These are phyloP conservation scores for Meloidogyne floridensis DNA, from an alignment of 1,140 invertebrate genomes.

Conservation along the genomic window DNA sequence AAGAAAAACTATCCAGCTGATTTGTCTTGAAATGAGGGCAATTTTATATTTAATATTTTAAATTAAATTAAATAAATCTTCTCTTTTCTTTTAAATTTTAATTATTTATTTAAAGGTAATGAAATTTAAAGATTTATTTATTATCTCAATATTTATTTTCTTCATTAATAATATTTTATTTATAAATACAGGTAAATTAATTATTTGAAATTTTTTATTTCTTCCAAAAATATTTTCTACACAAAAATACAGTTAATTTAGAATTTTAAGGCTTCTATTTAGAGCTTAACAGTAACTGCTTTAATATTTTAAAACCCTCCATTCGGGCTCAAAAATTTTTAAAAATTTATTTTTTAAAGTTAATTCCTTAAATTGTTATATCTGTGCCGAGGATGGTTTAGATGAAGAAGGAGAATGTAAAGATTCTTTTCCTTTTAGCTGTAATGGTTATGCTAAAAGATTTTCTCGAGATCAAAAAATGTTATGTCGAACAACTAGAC, in stretches of 20 bases:
- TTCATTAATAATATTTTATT: background rate
- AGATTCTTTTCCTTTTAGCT: conserved; percentile 54
- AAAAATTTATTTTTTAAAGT: background rate
- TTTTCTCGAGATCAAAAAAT: conserved; percentile 45
- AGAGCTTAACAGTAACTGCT: too few relatives aligned
- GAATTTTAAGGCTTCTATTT: too few relatives aligned
- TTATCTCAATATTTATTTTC: background rate
- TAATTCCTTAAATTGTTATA: conserved; percentile 45
- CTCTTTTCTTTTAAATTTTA: background rate
- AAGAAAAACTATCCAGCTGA: background rate
- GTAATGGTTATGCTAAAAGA: conserved; percentile 45
- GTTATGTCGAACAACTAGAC: conserved; percentile 51
- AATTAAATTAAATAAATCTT: too few relatives aligned
- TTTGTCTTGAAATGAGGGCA: too few relatives aligned
- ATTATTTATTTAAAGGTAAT: background rate
- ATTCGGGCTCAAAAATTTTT: too few relatives aligned
- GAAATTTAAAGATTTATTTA: background rate
- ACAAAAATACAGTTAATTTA: too few relatives aligned
- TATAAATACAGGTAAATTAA: background rate
- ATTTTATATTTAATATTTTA: too few relatives aligned
- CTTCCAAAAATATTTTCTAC: too few relatives aligned
- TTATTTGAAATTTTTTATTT: too few relatives aligned
- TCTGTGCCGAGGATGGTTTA: conserved; percentile 49
- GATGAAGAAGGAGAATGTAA: conserved; percentile 54
- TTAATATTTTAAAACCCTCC: too few relatives aligned